Evolutionary conservation across 2,888 invertebrate genomes (phyloP).

Genomic region (Notodonta ziczac): DNA sequence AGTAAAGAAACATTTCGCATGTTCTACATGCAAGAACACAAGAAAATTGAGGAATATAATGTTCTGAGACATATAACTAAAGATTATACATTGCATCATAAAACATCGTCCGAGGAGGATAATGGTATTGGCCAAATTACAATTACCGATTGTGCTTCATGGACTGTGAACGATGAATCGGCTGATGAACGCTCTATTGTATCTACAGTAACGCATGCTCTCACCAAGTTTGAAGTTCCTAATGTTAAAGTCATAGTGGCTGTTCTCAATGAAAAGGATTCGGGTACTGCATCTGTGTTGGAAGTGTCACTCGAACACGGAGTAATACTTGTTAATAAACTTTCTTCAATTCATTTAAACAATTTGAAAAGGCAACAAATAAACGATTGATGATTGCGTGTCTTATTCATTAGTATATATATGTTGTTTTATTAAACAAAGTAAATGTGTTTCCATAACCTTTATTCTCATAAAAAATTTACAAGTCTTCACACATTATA

Average conservation of each 20-base stretch:
- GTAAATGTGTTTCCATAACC: no score
- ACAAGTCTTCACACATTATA: no score
- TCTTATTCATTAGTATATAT: neutral
- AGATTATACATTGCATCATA: neutral
- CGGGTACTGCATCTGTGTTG: slow-evolving; percentile 20
- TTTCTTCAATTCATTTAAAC: slow-evolving; percentile 15
- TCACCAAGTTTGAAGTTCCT: slow-evolving; percentile 17
- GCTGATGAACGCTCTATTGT: slow-evolving; percentile 16
- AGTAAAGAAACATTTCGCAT: slow-evolving; percentile 9
- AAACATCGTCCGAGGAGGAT: slow-evolving; percentile 16
- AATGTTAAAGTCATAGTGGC: slow-evolving; percentile 28
- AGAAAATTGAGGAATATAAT: slow-evolving; percentile 3
- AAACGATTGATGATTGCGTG: slow-evolving; percentile 3
- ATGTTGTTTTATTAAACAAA: no score
- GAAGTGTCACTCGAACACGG: slow-evolving; percentile 31
- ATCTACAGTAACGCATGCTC: slow-evolving; percentile 20
- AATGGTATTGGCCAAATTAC: slow-evolving; percentile 14
- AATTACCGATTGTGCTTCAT: slow-evolving; percentile 23
- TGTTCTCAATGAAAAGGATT: slow-evolving; percentile 15
- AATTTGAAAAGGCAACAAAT: slow-evolving; percentile 8
- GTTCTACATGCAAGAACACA: slow-evolving; percentile 8
- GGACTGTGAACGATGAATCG: slow-evolving; percentile 12
- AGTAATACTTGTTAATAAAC: slow-evolving; percentile 19
- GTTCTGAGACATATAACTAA: neutral
- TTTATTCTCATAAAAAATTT: no score